Evolutionary conservation across 2,888 invertebrate species (phyloP), one percentile per base, ranked within the genome.

Genomic region (Cyclophora punctaria): DNA sequence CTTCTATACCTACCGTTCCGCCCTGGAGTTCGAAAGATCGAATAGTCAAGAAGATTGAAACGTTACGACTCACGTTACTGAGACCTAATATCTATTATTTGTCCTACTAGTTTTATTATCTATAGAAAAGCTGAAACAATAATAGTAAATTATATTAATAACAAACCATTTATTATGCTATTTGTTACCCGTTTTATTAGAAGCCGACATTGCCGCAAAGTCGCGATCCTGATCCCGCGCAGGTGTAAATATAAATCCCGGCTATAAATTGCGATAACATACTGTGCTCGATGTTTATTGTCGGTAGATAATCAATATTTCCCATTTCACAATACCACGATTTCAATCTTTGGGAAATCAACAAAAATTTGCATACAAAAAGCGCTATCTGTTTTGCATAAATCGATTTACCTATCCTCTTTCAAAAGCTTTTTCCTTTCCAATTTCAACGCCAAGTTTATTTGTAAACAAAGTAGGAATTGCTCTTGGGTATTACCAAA

Each of bases 351-450:
- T 80, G 73, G 78, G 77, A 85, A 86, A 84, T 84, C 84, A 84
- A 83, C 80, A 82, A 73, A 78, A 80, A 87, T 86, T 86, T 84
- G 78, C 86, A 87, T 86, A 84, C 80, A 86, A 86, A 87, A 86
- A 84, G 85, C 82, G 80, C 82, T 78, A 83, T 83, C 83, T 84
- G 75, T 78, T 86, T 86, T 85, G 80, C 83, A 85, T 86, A 85
- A 87, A 87, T 83, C 85, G 83, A 85, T 85, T 87, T 85, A 80
- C 83, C 81, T 80, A 84, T 86, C 82, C 83, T 79, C 81, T 83
- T 83, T 80, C 78, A 79, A 80, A 83, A 83, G 80, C 79, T 83
- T 81, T 83, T 85, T 82, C 81, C 76, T 82, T 82, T 76, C 78
- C 81, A 80, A 82, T 80, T 85, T 82, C 80, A 78, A 80, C 80